Base-by-base conservation (phyloP, 2,113 vertebrate species). In the Cryptomyrus ogoouensis region DNA sequence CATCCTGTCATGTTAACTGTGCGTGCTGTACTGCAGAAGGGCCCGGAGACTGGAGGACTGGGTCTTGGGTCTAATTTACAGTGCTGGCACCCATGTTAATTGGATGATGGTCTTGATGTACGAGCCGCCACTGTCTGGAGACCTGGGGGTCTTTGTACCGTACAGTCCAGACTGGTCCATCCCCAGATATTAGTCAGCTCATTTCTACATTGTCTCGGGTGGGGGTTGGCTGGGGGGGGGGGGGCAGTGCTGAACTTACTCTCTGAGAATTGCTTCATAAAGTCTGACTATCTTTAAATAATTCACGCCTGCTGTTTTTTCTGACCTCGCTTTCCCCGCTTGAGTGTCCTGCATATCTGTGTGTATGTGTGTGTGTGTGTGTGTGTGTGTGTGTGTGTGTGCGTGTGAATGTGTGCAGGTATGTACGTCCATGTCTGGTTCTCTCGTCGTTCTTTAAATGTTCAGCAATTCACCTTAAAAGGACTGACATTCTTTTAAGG, bases 211-310 rank as follows among this genome's bases (percentile, higher is more conserved):
- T 94, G 94, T 95, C 92, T 95, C 92, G 95, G 94, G 93, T 93
- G 70, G 70, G 70, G 66, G 27, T 13, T 92, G 94, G 94, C 94
- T 93, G 94, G 94, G 95, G 94, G 87, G 87, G 94, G 94, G 95
- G 87, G 53, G 94, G 95, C 95, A 95, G 94, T 95, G 95, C 95
- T 96, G 95, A 94, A 95, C 95, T 95, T 95, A 95, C 93, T 95
- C 95, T 94, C 93, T 95, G 94, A 96, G 93, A 96, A 95, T 93
- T 96, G 95, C 94, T 96, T 95, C 95, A 96, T 96, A 96, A 96
- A 96, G 95, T 95, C 95, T 95, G 93, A 95, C 94, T 95, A 94
- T 96, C 95, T 96, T 95, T 95, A 94, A 96, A 95, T 93, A 94
- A 94, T 66, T 88, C 86, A 92, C 88, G 91, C 49, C 92, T 95